Conservation (phyloP, 2,888 invertebrate genomes). For the Tachina lurida region DNA sequence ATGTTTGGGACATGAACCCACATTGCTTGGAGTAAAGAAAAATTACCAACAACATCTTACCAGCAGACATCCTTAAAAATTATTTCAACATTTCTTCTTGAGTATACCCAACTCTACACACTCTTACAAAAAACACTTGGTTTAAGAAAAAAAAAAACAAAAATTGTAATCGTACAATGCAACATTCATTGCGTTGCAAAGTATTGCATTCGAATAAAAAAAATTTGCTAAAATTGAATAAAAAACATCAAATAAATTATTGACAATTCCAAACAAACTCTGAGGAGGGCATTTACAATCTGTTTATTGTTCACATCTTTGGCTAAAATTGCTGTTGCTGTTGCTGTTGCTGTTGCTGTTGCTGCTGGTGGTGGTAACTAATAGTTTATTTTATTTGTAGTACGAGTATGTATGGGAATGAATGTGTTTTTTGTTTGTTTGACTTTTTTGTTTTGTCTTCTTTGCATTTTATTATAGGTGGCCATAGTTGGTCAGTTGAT, state of each 20-base stretch:
- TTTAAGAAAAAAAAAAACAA: neutral
- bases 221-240: neutral
- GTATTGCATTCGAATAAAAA: conserved; percentile 23
- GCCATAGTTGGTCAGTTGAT: conserved; percentile 36
- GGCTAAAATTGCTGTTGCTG: conserved; percentile 28
- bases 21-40: conserved; percentile 39
- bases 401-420: too few species aligned
- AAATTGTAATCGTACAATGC: conserved; percentile 35
- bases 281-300: conserved; percentile 62
- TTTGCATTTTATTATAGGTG: conserved; percentile 52
- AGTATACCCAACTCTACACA: neutral
- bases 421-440: conserved; percentile 7
- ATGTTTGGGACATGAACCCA: conserved; percentile 47
- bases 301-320: conserved; percentile 62
- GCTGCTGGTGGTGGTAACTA: conserved; percentile 55
- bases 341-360: conserved; percentile 22
- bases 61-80: conserved; percentile 52
- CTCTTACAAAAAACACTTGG: neutral
- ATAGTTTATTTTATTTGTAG: conserved; percentile 42
- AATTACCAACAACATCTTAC: conserved; percentile 43
- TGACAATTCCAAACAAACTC: conserved; percentile 46
- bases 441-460: neutral
- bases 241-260: conserved; percentile 33
- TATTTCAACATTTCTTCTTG: conserved; percentile 37
- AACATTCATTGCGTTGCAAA: conserved; percentile 43